Evolutionary conservation across 2,113 vertebrate species (phyloP).

Genomic region (Elgaria multicarinata): DNA sequence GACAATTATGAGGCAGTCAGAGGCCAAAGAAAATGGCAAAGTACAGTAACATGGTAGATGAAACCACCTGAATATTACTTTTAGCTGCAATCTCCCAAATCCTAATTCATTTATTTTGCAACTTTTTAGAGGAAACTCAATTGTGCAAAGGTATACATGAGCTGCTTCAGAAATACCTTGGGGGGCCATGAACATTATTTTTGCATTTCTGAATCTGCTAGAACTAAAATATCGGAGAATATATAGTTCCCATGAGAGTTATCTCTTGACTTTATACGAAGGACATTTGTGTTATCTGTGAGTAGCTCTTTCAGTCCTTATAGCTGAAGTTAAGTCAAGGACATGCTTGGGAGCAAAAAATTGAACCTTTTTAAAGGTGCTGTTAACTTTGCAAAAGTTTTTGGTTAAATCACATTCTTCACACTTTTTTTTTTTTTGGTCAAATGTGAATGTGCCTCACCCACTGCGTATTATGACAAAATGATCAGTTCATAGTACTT

Average conservation of each 20-base stretch:
- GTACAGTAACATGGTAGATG: background rate
- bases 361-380: background rate
- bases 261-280: background rate
- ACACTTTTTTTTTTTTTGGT: background rate
- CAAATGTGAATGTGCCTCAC: background rate
- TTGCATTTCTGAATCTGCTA: background rate
- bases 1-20: background rate
- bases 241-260: background rate
- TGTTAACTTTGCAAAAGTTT: background rate
- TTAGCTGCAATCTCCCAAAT: background rate
- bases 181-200: background rate
- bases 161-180: background rate
- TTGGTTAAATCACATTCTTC: background rate
- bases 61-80: background rate
- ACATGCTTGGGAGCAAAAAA: background rate
- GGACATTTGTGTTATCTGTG: slow-evolving; percentile 1
- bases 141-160: background rate
- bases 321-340: background rate
- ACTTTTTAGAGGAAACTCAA: background rate
- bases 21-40: background rate
- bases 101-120: background rate
- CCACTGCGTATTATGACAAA: background rate
- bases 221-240: background rate
- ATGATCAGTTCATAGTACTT: background rate
- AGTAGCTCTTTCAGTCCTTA: background rate